Conservation (phyloP, 2,113 vertebrate species). For the Anarhynchus alexandrinus region DNA sequence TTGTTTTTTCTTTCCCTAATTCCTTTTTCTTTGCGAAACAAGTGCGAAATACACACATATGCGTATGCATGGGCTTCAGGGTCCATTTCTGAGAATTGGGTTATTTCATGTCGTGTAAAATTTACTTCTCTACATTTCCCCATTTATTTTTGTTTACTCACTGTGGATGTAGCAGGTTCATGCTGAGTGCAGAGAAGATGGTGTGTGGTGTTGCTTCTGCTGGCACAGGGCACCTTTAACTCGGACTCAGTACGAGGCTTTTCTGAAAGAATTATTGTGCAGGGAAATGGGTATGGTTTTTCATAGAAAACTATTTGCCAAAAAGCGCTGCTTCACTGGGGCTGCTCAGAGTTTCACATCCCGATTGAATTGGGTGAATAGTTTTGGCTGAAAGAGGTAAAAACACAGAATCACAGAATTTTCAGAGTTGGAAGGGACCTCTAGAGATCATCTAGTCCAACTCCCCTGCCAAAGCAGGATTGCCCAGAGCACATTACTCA, state of each 20-base stretch:
- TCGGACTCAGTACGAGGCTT: not conserved
- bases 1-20: not conserved
- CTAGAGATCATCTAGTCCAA: no score
- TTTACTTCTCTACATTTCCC: not conserved
- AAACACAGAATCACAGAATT: no score
- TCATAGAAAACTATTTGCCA: not conserved
- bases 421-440: no score
- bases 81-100: not conserved
- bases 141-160: not conserved
- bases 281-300: not conserved
- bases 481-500: no score
- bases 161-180: not conserved
- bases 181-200: not conserved
- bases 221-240: not conserved
- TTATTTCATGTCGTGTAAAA: not conserved
- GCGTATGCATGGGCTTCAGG: not conserved
- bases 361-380: not conserved
- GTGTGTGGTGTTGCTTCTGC: not conserved
- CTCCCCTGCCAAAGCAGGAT: no score
- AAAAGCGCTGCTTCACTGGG: not conserved
- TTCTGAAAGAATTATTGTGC: not conserved
- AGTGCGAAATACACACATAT: accelerated
- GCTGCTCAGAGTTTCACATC: not conserved
- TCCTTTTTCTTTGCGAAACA: not conserved
- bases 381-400: not conserved